phyloP scores from a whole-genome alignment of 2,888 invertebrate genomes.

The Drosophila borborema region DNA sequence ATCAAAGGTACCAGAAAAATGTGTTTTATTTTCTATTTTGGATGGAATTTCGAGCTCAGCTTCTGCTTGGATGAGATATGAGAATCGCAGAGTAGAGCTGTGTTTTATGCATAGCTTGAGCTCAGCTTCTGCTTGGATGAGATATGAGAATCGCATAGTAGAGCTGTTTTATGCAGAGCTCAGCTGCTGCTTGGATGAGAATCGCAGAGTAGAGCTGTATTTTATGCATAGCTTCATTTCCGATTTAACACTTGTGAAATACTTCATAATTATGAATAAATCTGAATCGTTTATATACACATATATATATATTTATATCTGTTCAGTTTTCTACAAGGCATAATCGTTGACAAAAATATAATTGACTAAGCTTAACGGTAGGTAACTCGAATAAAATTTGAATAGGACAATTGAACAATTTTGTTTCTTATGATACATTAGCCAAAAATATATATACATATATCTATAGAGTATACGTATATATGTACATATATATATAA shows the following conservation, averaged over 20 bases:
- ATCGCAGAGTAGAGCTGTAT: neutral
- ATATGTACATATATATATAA: slow-evolving; percentile 6
- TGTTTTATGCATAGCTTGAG: too few relatives aligned
- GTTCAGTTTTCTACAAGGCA: slow-evolving; percentile 4
- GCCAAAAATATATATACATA: slow-evolving; percentile 21
- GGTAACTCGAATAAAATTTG: neutral
- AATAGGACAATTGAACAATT: neutral
- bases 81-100: neutral
- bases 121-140: too few relatives aligned
- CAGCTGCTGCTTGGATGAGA: neutral
- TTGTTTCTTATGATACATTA: slow-evolving; percentile 36
- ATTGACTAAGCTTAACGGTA: slow-evolving; percentile 1
- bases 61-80: neutral
- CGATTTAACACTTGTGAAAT: too few relatives aligned
- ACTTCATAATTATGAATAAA: too few relatives aligned
- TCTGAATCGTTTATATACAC: neutral
- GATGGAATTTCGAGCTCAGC: neutral
- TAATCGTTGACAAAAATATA: neutral
- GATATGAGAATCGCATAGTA: neutral
- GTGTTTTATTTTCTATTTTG: neutral
- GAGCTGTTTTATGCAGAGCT: neutral
- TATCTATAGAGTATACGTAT: slow-evolving; percentile 1
- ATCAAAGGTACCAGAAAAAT: slow-evolving; percentile 26
- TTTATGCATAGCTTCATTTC: too few relatives aligned
- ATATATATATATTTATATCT: neutral